phyloP scores from a whole-genome alignment of 2,113 vertebrate genomes.

The Taurulus bubalis region DNA sequence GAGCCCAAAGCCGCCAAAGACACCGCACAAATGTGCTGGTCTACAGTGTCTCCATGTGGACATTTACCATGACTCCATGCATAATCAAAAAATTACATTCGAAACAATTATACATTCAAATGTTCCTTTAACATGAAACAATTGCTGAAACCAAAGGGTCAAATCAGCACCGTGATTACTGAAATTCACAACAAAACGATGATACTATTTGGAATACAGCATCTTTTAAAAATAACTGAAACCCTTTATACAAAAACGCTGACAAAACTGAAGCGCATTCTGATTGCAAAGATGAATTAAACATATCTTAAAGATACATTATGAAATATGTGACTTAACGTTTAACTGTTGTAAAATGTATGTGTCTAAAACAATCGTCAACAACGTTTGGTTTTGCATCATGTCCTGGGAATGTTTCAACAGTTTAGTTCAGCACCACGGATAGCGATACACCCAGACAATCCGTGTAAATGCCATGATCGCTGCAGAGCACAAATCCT shows the following conservation, averaged over 20 bases:
- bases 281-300: not conserved
- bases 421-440: not conserved
- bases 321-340: not conserved
- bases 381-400: not conserved
- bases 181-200: not conserved
- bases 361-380: not conserved
- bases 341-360: not conserved
- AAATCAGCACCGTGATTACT: not conserved
- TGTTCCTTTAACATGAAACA: not conserved
- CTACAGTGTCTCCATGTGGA: constrained; percentile 67
- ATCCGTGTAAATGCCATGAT: too few relatives aligned
- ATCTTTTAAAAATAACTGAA: not conserved
- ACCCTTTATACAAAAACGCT: not conserved
- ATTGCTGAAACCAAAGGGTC: not conserved
- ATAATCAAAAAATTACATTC: not conserved
- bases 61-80: not conserved
- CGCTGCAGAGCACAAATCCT: not conserved
- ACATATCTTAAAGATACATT: too few relatives aligned
- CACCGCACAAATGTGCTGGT: constrained; percentile 34
- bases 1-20: constrained; percentile 18
- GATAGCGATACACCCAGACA: not conserved
- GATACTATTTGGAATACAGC: not conserved
- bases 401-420: not conserved
- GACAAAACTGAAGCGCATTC: not conserved
- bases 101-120: not conserved